A percentile compares a stretch with the other conserved stretches of the same genome.
These are phyloP conservation scores for Tipula vernalis DNA, from an alignment of 2,888 invertebrate species.

Conservation along the genomic window DNA sequence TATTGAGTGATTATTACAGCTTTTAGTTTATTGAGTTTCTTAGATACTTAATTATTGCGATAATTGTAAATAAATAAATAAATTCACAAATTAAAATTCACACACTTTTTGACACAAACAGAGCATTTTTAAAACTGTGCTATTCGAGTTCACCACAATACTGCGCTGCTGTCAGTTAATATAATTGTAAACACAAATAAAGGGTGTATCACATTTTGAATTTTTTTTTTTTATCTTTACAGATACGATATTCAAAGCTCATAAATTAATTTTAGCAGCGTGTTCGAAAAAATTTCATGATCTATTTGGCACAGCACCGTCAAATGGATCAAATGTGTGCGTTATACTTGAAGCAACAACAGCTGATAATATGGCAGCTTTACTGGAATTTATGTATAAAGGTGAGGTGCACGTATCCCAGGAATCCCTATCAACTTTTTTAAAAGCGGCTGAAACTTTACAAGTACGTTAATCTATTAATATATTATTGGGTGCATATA, in stretches of 20 bases:
- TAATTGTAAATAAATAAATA: too few species aligned
- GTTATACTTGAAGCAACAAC: conserved; percentile 83
- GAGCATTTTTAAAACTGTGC: too few species aligned
- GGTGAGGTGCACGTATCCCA: conserved; percentile 89
- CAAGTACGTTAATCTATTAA: conserved; percentile 44
- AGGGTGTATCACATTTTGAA: too few species aligned
- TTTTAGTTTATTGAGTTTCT: too few species aligned
- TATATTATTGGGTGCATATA: not conserved
- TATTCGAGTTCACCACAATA: too few species aligned
- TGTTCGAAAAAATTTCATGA: conserved; percentile 90
- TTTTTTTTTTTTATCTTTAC: conserved; percentile 30
- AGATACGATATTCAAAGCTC: conserved; percentile 86
- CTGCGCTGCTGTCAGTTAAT: too few species aligned
- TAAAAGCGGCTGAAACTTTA: conserved; percentile 81
- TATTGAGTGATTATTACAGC: too few species aligned
- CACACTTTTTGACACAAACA: too few species aligned
- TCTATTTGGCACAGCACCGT: conserved; percentile 76
- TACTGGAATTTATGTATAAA: conserved; percentile 89
- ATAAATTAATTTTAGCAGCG: conserved; percentile 82
- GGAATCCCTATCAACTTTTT: conserved; percentile 79
- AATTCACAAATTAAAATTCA: too few species aligned
- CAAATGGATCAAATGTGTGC: conserved; percentile 57
- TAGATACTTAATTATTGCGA: too few species aligned
- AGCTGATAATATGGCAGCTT: conserved; percentile 80
- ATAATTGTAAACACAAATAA: too few species aligned